phyloP scores from a whole-genome alignment of 2,797 vertebrate genomes.

The Falco novaeseelandiae region DNA sequence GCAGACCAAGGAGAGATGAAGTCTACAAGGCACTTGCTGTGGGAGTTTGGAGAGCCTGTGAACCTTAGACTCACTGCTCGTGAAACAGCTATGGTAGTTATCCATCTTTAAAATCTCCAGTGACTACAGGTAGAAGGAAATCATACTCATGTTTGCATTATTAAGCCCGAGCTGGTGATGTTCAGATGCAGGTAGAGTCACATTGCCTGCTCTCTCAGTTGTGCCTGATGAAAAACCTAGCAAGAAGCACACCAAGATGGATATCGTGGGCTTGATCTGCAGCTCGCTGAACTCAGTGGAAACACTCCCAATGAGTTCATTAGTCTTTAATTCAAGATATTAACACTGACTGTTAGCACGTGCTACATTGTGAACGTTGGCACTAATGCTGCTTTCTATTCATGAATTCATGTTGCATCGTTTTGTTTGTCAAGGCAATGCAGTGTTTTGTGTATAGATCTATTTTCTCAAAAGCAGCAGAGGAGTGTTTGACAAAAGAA shows the following conservation, averaged over 20 bases:
- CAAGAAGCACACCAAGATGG: background rate
- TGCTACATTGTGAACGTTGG: background rate
- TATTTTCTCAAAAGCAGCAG: constrained; percentile 12
- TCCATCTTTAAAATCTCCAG: background rate
- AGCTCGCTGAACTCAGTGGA: background rate
- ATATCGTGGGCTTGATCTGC: background rate
- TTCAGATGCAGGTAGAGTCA: background rate
- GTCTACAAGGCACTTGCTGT: background rate
- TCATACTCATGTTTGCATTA: background rate
- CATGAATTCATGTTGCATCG: background rate
- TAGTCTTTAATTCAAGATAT: background rate
- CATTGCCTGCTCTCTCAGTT: accelerated
- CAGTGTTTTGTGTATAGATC: background rate
- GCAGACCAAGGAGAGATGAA: background rate
- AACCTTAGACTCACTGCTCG: background rate
- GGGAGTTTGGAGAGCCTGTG: background rate
- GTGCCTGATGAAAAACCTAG: background rate
- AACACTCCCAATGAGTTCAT: background rate
- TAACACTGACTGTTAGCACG: background rate
- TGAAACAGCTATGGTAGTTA: background rate
- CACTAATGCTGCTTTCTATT: background rate
- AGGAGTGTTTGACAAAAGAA: background rate
- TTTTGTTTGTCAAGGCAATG: background rate
- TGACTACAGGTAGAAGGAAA: background rate
- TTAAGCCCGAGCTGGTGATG: background rate